These are phyloP conservation scores for Florisuga fusca DNA, from an alignment of 2,797 vertebrate species.

Conservation along the genomic window DNA sequence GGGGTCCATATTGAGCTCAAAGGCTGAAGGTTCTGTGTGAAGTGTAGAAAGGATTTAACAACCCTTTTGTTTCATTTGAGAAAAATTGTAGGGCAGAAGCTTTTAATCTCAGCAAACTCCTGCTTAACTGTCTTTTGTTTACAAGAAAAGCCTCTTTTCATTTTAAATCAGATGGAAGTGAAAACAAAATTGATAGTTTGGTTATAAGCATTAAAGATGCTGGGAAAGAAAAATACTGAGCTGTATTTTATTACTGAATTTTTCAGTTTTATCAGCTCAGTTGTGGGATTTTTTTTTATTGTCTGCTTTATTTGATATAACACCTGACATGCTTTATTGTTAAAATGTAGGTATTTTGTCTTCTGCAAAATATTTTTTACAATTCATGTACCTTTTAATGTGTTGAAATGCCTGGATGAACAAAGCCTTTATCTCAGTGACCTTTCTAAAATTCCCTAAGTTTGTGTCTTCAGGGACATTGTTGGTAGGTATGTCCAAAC, in stretches of 20 bases:
- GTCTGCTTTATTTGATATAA: not conserved
- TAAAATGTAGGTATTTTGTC: not conserved
- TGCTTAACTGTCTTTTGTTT: not conserved
- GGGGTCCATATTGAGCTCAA: not conserved
- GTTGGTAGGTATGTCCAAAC: not conserved
- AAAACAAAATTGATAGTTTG: not conserved
- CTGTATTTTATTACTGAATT: not conserved
- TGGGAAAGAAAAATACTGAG: not conserved
- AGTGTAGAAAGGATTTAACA: not conserved
- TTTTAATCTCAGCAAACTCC: not conserved
- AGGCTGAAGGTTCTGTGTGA: not conserved
- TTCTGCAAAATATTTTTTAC: not conserved
- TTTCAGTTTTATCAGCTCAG: not conserved
- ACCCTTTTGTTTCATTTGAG: not conserved
- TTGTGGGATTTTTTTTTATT: not conserved
- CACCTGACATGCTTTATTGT: not conserved
- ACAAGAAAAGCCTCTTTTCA: not conserved
- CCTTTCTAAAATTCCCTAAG: not conserved
- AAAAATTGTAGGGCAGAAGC: not conserved
- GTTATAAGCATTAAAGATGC: not conserved
- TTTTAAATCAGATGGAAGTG: not conserved
- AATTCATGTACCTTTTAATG: not conserved
- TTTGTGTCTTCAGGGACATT: not conserved
- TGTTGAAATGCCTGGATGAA: not conserved
- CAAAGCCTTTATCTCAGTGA: not conserved